Evolutionary conservation across 2,797 vertebrate genomes (phyloP).

Genomic region (Manis pentadactyla): DNA sequence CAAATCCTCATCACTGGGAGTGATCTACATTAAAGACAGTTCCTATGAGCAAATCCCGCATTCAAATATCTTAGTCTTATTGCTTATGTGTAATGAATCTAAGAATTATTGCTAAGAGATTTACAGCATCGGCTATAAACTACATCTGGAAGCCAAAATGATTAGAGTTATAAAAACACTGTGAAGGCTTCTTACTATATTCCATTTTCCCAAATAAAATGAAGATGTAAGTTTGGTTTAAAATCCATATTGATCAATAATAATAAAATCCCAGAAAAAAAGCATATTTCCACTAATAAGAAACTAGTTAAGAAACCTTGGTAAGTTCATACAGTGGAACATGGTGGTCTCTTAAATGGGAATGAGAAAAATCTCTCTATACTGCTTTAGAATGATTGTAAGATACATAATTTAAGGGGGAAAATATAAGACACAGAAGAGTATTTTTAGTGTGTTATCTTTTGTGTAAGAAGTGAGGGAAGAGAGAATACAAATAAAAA

Average conservation of each 20-base stretch:
- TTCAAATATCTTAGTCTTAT: constrained; percentile 13
- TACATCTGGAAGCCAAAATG: not conserved
- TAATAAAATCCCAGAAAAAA: not conserved
- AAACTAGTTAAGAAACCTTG: not conserved
- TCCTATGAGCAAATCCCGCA: not conserved
- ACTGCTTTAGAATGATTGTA: not conserved
- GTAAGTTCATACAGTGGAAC: not conserved
- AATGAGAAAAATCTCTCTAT: not conserved
- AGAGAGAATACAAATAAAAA: constrained; percentile 23
- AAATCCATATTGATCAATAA: not conserved
- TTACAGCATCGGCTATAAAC: not conserved
- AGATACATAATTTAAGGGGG: not conserved
- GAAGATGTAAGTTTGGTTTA: not conserved
- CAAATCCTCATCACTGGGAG: not conserved
- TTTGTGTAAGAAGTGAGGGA: not conserved
- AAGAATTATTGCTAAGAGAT: not conserved
- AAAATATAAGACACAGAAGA: not conserved
- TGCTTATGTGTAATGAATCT: not conserved
- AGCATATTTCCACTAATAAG: not conserved
- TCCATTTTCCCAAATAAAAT: constrained; percentile 16
- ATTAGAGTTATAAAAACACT: not conserved
- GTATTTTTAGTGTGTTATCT: not conserved
- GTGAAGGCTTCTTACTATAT: not conserved
- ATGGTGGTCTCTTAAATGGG: not conserved
- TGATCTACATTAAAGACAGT: not conserved